Evolutionary conservation across 2,797 vertebrate genomes (phyloP), one percentile per base, ranked within the genome.

Genomic region (Trachops cirrhosus): DNA sequence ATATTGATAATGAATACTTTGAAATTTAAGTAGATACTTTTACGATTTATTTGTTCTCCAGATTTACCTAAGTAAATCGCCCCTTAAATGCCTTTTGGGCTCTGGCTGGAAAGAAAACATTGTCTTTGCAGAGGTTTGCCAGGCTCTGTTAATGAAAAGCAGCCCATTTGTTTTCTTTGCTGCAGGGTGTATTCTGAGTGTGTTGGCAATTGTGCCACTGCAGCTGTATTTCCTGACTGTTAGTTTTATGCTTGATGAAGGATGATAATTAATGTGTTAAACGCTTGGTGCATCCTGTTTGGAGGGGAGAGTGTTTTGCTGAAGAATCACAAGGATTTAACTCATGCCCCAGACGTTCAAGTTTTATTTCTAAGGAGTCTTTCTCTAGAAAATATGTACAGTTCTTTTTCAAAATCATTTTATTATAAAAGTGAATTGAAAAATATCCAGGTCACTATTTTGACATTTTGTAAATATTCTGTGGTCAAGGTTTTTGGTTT

Each of bases 181-280:
- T 98, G 96, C 89, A 22, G 97, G 98, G 89, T 97, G 39, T 98
- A 74, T 97, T 96, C 96, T 95, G 92, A 97, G 97, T 97, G 96
- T 95, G 97, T 93, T 97, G 94, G 68, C 97, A 98, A 98, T 96
- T 97, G 91, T 98, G 96, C 97, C 97, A 78, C 93, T 98, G 96
- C 97, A 98, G 97, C 97, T 98, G 96, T 98, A 97, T 98, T 98
- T 98, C 98, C 98, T 98, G 97, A 98, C 96, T 97, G 94, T 67
- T 89, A 97, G 95, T 97, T 98, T 98, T 98, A 94, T 97, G 95
- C 97, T 98, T 98, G 97, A 97, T 98, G 98, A 97, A 98, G 97
- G 97, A 97, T 97, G 94, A 95, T 98, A 98, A 98, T 98, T 98
- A 98, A 98, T 98, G 89, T 94, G 96, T 96, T 98, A 98, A 98